Evolutionary conservation across 2,113 vertebrate genomes (phyloP).

Genomic region (Gracilinanus agilis): DNA sequence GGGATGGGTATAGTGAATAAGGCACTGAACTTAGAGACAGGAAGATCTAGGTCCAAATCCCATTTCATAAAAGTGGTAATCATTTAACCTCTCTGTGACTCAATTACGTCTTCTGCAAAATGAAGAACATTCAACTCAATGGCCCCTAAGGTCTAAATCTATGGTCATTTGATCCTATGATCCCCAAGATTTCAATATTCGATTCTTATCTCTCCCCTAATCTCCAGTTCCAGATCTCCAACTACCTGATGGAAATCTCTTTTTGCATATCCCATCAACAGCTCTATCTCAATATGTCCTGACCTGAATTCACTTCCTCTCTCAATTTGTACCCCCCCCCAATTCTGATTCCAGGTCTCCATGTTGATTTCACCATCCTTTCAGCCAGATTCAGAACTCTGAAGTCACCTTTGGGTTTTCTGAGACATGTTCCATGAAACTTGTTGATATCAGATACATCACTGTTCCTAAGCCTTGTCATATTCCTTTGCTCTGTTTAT

Average conservation of each 20-base stretch:
- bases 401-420: background rate
- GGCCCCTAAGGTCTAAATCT: background rate
- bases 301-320: background rate
- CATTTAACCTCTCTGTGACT: background rate
- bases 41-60: background rate
- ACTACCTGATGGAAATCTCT: background rate
- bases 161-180: background rate
- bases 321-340: background rate
- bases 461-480: background rate
- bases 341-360: background rate
- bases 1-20: background rate
- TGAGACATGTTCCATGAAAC: background rate
- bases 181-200: background rate
- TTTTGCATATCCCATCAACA: background rate
- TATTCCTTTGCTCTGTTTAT: background rate
- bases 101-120: background rate
- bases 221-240: background rate
- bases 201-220: background rate
- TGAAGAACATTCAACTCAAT: background rate
- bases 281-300: background rate
- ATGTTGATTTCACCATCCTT: background rate
- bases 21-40: background rate
- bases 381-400: background rate
- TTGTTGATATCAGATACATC: background rate
- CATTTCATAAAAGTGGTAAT: background rate